Evolutionary conservation across 2,113 vertebrate species (phyloP).

Genomic region (Varanus salvator): DNA sequence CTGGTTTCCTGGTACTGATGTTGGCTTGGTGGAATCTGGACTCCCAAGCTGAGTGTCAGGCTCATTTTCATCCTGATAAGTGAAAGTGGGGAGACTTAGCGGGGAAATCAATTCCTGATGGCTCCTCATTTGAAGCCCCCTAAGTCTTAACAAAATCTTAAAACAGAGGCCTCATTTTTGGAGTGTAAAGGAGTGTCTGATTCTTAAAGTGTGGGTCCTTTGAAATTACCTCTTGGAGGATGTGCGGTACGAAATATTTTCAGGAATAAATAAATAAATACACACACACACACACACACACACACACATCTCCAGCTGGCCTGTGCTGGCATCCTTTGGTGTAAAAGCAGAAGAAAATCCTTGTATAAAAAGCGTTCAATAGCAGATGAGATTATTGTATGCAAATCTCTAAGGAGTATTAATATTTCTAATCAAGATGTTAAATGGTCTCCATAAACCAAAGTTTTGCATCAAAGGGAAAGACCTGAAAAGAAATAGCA

Average conservation of each 20-base stretch:
- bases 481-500: slow-evolving; percentile 50
- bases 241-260: neutral
- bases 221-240: neutral
- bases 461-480: slow-evolving; percentile 53
- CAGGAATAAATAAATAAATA: neutral
- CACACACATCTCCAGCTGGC: neutral
- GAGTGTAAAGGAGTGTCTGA: neutral
- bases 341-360: slow-evolving; percentile 4
- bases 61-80: neutral
- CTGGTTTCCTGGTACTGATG: neutral
- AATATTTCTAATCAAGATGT: slow-evolving; percentile 39
- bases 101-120: neutral
- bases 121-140: too few species aligned
- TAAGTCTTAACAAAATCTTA: neutral
- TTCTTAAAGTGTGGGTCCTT: neutral
- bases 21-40: neutral
- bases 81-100: neutral
- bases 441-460: slow-evolving; percentile 38
- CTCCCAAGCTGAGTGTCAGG: neutral
- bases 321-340: neutral
- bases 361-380: neutral
- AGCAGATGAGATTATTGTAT: slow-evolving; percentile 28
- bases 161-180: neutral
- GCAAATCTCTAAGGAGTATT: neutral
- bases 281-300: too few species aligned